Base-by-base conservation (phyloP, 2,113 vertebrate genomes). In the Rhea americana region DNA sequence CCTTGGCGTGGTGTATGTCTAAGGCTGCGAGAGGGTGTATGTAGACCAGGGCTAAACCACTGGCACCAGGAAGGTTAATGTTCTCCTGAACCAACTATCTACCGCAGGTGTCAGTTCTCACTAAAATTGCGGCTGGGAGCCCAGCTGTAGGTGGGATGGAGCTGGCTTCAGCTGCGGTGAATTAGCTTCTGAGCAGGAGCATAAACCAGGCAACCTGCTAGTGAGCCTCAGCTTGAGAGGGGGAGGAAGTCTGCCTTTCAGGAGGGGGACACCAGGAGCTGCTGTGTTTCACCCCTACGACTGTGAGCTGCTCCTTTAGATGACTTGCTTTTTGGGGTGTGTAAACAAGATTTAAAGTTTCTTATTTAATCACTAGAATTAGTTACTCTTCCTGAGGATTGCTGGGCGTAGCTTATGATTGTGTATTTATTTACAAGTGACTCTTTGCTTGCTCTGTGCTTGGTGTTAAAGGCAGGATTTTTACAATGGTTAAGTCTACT, bases 121-220 rank as follows among this genome's bases (percentile, higher is more conserved):
- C 67, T 76, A n/a, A 32, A 82, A 73, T 6, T 71, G 73, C 50
- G 87, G 68, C 82, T 67, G 65, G 71, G 71, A 24, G 35, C 30
- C 61, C 1, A 8, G 30, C 15, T 65, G 68, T 66, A 67, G 67
- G 73, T 74, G 70, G 55, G 79, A 17, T 81, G 93, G 53, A 3
- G 12, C 25, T 83, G 87, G 15, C 70, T 79, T 79, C 93, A 94
- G 93, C 88, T 95, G 93, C 62, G 59, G 19, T 35, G 78, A 76
- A 26, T 75, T 76, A 66, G 18, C 47, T 24, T 2, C 39, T 79
- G 45, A 17, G 7, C 47, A 61, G 37, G 76, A 62, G 45, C 90
- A 80, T 41, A 81, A 79, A 79, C 3, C 45, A 8, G 8, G 25
- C 13, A 3, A 53, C 35, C 16, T 15, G 39, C 1, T 0, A 1